Evolutionary conservation across 2,113 vertebrate genomes (phyloP).

Genomic region (Petromus typicus): DNA sequence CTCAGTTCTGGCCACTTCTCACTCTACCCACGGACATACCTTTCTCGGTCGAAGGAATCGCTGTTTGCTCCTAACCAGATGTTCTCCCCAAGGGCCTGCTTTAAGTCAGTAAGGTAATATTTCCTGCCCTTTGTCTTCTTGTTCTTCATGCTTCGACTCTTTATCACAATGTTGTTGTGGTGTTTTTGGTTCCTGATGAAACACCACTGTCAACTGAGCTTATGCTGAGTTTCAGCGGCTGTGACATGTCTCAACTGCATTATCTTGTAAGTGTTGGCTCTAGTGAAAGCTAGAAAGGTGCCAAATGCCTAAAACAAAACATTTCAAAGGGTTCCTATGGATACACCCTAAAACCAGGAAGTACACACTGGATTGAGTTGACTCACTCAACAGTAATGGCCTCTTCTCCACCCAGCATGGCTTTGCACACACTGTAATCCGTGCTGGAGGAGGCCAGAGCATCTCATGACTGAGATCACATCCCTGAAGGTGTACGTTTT

Average conservation of each 20-base stretch:
- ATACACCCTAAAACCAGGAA: constrained; percentile 56
- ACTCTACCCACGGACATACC: neutral
- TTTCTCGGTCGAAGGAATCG: neutral
- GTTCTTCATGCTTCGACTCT: neutral
- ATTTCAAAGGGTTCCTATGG: constrained; percentile 76
- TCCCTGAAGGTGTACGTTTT: constrained; percentile 54
- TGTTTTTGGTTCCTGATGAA: constrained; percentile 56
- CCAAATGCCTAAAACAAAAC: constrained; percentile 76
- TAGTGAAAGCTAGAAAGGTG: constrained; percentile 54
- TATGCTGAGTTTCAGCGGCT: constrained; percentile 64
- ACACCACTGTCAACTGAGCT: constrained; percentile 21
- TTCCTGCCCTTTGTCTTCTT: constrained; percentile 60
- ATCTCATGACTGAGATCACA: constrained; percentile 26
- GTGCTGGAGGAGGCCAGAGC: neutral
- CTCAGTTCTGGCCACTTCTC: neutral
- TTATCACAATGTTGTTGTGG: constrained; percentile 34
- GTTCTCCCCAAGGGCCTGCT: constrained; percentile 11
- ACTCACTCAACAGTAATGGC: neutral
- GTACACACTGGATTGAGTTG: neutral
- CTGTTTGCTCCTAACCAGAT: neutral
- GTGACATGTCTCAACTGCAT: constrained; percentile 75
- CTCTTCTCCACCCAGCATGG: neutral
- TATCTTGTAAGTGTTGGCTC: constrained; percentile 75
- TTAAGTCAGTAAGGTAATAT: neutral
- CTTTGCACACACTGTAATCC: neutral